Evolutionary conservation across 53 echinoderm and acorn worm species (phyloP), one percentile per base, ranked within the genome.

Genomic region (Apostichopus leukothele): DNA sequence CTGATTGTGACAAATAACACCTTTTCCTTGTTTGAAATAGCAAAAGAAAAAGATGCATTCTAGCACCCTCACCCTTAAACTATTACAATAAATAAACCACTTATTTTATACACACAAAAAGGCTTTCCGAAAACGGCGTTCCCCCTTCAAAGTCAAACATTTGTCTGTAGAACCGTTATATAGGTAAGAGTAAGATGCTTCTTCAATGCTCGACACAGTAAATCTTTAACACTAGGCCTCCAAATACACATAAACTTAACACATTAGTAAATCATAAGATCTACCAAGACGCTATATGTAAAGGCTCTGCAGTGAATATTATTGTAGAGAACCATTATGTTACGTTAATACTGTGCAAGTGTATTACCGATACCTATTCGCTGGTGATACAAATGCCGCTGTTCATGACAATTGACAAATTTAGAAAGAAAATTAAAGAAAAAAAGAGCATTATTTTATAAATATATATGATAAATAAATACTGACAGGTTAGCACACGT

Each of bases 401-500:
- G 39, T 39, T 39, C n/a, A 71, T 19, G 71, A 6, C 5, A 71
- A 71, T 71, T 16, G n/a, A 71, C 18, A 19, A 71, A 71, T 6
- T n/a, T 16, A 63, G n/a, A 18, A 19, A 71, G 18, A 6, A 6
- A 71, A 71, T 13, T 19, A 71, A 6, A 71, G 13, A 18, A n/a
- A 71, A 71, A 71, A n/a, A 71, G n/a, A 18, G 20, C 71, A 16
- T 19, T 71, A 71, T 71, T 71, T 71, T n/a, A 71, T 71, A 71
- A 71, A 71, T 71, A 71, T 71, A 71, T 71, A 71, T 71, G 71
- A n/a, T 16, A 71, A 71, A 71, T 71, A 71, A 71, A 71, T 71
- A 71, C 18, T 71, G 57, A 57, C 57, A 57, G 57, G 10, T 57
- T 57, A 57, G 57, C 57, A 57, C 57, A 57, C 57, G 10, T 57